phyloP scores from a whole-genome alignment of 2,113 vertebrate genomes.

The Columba janthina region DNA sequence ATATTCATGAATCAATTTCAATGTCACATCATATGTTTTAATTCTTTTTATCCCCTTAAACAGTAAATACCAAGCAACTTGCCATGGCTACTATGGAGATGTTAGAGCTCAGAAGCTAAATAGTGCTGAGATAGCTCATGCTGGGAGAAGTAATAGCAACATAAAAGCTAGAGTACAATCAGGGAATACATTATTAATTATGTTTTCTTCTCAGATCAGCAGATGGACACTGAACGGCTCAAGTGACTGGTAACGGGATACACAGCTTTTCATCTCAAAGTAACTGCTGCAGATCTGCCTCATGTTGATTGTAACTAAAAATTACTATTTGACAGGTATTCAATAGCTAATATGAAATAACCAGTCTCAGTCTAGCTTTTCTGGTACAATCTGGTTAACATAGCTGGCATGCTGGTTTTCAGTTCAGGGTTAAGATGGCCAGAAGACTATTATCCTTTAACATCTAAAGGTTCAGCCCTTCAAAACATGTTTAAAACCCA shows the following conservation, averaged over 20 bases:
- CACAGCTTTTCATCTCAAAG: neutral
- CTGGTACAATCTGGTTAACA: neutral
- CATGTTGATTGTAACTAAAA: neutral
- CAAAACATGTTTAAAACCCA: neutral
- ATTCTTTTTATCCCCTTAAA: neutral
- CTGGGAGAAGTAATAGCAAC: neutral
- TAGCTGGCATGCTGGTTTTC: neutral
- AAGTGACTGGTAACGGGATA: conserved; percentile 42
- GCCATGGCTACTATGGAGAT: neutral
- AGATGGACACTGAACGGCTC: neutral
- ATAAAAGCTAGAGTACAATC: conserved; percentile 15
- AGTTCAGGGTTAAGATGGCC: neutral
- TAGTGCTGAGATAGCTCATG: neutral
- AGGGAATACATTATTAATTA: conserved; percentile 46
- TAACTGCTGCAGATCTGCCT: neutral
- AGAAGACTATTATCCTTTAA: neutral
- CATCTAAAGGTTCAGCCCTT: neutral
- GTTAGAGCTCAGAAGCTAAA: neutral
- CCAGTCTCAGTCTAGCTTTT: neutral
- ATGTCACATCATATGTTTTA: neutral
- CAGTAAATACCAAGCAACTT: neutral
- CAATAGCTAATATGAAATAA: neutral
- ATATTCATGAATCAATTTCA: neutral
- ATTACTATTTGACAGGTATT: neutral
- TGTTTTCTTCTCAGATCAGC: conserved; percentile 35